A percentile compares a stretch with the other conserved stretches of the same genome.
Conservation (phyloP, 2,888 invertebrate genomes). For the Stenodera caucasica region DNA sequence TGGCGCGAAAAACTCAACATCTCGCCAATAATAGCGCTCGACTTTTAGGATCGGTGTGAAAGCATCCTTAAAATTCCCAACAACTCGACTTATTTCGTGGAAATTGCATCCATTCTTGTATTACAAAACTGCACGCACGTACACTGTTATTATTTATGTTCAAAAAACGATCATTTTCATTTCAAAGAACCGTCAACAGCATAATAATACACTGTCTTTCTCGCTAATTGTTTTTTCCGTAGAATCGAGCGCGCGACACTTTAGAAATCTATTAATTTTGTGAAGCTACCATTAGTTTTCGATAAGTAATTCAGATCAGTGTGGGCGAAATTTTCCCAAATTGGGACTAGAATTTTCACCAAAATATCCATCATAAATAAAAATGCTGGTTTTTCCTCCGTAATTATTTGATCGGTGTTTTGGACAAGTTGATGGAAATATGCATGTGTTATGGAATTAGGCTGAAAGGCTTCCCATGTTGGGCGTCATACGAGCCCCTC, state of each 20-base stretch:
- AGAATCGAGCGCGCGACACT: no score
- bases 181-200: constrained; percentile 2
- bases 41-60: no score
- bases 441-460: constrained; percentile 33
- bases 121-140: constrained; percentile 4
- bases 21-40: no score
- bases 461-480: constrained; percentile 33
- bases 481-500: constrained; percentile 29
- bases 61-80: not conserved
- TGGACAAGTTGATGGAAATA: constrained; percentile 10
- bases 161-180: constrained; percentile 1
- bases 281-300: no score
- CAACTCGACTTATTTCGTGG: not conserved
- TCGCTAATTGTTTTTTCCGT: not conserved
- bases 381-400: no score
- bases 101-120: not conserved
- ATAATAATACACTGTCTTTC: constrained; percentile 5
- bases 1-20: no score
- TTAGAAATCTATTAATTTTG: no score
- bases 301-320: no score
- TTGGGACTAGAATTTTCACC: no score
- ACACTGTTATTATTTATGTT: constrained; percentile 9
- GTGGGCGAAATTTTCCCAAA: no score
- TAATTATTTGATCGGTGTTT: no score
- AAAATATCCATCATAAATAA: no score